Evolutionary conservation across 2,797 vertebrate species (phyloP).

Genomic region (Bucorvus abyssinicus): DNA sequence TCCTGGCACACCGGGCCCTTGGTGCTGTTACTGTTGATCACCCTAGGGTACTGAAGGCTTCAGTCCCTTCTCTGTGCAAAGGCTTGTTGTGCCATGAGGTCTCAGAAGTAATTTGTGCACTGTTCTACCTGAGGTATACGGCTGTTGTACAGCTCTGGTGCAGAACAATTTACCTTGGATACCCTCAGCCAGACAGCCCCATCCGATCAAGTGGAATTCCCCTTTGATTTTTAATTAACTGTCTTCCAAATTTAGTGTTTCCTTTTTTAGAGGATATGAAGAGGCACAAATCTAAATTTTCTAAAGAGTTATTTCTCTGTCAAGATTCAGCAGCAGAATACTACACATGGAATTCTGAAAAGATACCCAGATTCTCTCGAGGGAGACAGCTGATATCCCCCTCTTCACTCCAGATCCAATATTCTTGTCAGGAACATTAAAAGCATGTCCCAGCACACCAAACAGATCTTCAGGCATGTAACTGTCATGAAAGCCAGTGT

Average conservation of each 20-base stretch:
- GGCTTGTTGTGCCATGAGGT: background rate
- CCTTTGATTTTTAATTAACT: conserved; percentile 13
- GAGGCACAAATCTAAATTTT: background rate
- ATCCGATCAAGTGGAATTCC: conserved; percentile 28
- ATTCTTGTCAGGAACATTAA: background rate
- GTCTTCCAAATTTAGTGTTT: background rate
- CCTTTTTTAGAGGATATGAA: background rate
- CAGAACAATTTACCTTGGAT: background rate
- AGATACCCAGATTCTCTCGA: background rate
- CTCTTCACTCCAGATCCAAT: background rate
- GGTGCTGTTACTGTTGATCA: background rate
- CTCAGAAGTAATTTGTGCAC: background rate
- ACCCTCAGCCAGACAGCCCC: background rate
- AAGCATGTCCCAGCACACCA: background rate
- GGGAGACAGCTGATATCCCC: background rate
- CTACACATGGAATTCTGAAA: background rate
- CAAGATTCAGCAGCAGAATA: background rate
- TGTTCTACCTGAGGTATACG: background rate
- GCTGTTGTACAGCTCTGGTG: background rate
- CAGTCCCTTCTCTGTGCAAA: background rate
- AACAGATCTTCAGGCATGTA: background rate
- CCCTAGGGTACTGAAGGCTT: background rate
- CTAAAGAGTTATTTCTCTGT: background rate
- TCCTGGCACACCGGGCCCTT: accelerated
- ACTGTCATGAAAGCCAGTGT: background rate